A percentile compares a stretch with the other conserved stretches of the same genome.
These are phyloP conservation scores for Phyllotreta cruciferae DNA, from an alignment of 2,888 invertebrate species.

Conservation along the genomic window DNA sequence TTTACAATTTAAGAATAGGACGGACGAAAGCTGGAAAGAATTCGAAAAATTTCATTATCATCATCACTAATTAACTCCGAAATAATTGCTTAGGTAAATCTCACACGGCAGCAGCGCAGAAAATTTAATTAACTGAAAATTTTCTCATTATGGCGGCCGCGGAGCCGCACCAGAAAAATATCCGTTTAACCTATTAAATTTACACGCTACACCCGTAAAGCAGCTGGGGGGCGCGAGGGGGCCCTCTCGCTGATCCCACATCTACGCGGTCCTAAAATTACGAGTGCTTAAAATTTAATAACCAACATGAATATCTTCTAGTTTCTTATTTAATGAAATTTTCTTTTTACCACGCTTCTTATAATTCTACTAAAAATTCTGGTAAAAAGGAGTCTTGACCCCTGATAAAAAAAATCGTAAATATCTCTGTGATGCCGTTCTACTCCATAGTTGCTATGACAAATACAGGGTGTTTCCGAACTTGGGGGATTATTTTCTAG, in stretches of 20 bases:
- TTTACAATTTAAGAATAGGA: conserved; percentile 15
- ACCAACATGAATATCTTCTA: no score
- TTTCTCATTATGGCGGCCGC: conserved; percentile 35
- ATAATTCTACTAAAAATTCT: no score
- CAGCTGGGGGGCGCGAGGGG: background rate
- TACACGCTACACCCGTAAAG: conserved; percentile 16
- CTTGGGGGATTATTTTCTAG: no score
- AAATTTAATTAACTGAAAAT: conserved; percentile 38
- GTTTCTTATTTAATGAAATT: no score
- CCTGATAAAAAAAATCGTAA: no score
- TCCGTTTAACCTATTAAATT: conserved; percentile 32
- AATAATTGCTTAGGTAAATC: conserved; percentile 36
- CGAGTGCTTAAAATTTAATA: no score
- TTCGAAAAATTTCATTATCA: conserved; percentile 36
- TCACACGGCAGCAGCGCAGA: conserved; percentile 29
- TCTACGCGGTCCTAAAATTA: no score
- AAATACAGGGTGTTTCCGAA: no score
- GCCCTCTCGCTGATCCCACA: background rate
- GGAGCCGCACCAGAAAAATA: conserved; percentile 34
- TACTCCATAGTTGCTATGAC: no score
- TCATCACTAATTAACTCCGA: conserved; percentile 34
- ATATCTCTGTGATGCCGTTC: no score
- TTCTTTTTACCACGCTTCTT: no score
- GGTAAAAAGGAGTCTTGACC: no score
- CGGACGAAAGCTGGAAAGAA: conserved; percentile 5